Evolutionary conservation across 2,888 invertebrate genomes (phyloP).

Genomic region (Boloria euphrosyne): DNA sequence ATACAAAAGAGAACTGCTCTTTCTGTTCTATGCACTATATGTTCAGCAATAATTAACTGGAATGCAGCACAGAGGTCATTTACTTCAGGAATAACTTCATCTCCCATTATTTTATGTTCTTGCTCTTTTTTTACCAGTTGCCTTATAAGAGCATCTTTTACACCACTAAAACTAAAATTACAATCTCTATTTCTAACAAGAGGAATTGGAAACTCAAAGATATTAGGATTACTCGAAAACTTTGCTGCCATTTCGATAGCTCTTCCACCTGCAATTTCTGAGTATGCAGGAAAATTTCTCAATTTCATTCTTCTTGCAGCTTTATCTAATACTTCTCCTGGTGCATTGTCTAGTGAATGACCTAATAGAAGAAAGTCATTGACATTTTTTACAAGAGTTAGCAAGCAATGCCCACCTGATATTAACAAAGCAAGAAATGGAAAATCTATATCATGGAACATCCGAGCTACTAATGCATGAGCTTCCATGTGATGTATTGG

Average conservation of each 20-base stretch:
- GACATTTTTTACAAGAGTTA: slow-evolving; percentile 88
- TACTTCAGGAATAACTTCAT: slow-evolving; percentile 87
- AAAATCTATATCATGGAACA: slow-evolving; percentile 87
- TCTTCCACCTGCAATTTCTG: slow-evolving; percentile 89
- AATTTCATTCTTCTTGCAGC: slow-evolving; percentile 93
- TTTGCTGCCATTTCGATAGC: slow-evolving; percentile 92
- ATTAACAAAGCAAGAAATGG: slow-evolving; percentile 95
- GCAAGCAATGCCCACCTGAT: slow-evolving; percentile 96
- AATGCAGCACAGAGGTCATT: slow-evolving; percentile 93
- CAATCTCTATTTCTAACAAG: slow-evolving; percentile 87
- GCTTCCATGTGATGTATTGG: slow-evolving; percentile 99
- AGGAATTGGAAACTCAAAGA: slow-evolving; percentile 86
- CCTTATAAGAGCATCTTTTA: slow-evolving; percentile 84
- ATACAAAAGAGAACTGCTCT: slow-evolving; percentile 90
- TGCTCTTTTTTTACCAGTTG: slow-evolving; percentile 83
- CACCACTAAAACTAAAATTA: slow-evolving; percentile 95
- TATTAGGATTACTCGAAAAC: slow-evolving; percentile 83
- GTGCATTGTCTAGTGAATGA: slow-evolving; percentile 90
- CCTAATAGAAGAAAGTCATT: slow-evolving; percentile 92
- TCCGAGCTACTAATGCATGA: slow-evolving; percentile 94
- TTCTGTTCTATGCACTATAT: slow-evolving; percentile 91
- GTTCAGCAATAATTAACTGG: slow-evolving; percentile 87
- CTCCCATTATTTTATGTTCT: slow-evolving; percentile 81
- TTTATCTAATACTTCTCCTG: slow-evolving; percentile 97
- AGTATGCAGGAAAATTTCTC: slow-evolving; percentile 87